Evolutionary conservation across 2,113 vertebrate genomes (phyloP), one percentile per base, ranked within the genome.

Genomic region (Macroglossus sobrinus): DNA sequence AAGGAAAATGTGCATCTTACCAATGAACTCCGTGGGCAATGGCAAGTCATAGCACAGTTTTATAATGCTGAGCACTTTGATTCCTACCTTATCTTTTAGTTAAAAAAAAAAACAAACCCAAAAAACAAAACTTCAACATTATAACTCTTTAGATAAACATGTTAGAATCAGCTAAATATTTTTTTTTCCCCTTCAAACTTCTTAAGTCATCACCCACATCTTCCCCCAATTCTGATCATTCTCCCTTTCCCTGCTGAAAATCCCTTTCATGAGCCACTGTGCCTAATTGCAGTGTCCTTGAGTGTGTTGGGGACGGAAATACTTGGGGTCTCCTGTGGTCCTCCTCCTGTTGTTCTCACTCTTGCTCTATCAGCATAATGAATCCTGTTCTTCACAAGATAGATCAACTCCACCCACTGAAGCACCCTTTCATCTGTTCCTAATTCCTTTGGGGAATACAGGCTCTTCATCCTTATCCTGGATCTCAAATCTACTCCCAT

Each of bases 81-180:
- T 61, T 92, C 19, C 50, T 1, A 13, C 33, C 4, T 89, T 86
- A 63, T 2, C 69, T 96, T 86, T 89, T 72, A 57, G 53, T 80
- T 91, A 5, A 43, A 57, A 84, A 94, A 78, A 50, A 78, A 35
- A 80, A 80, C 0, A 3, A 45, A 57, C 78, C 24, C n/a, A n/a
- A 94, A 86, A 43, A 57, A 15, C 45, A 24, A 63, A 63, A 26
- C 38, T 33, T 82, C 22, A 40, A 21, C 35, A 74, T 89, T 61
- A n/a, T 84, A 30, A 68, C 89, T 84, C 53, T 78, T 68, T 30
- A 89, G 81, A 63, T 80, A 69, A 71, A 21, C 40, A 21, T 66
- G 69, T 80, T 75, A 69, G 47, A 9, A 74, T 89, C 16, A 80
- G 21, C 59, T 66, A 53, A 66, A 18, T 80, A 16, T 19, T 43